Conservation (phyloP, 2,113 vertebrate genomes). For the Notarius lentiginosus region DNA sequence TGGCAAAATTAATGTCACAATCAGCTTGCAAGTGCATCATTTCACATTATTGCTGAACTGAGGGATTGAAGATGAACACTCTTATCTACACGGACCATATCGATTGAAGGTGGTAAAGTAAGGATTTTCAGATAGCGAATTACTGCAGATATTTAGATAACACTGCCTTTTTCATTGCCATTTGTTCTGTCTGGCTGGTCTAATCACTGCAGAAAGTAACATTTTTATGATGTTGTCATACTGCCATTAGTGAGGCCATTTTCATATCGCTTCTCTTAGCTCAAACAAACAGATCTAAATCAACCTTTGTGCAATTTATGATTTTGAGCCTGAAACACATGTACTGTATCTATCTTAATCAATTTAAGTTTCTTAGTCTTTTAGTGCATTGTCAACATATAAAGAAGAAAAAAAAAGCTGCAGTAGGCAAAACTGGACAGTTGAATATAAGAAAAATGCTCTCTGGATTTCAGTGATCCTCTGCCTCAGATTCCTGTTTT, state of each 20-base stretch:
- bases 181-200: constrained; percentile 33
- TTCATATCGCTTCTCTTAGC: constrained; percentile 1
- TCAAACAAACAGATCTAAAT: constrained; percentile 20
- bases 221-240: constrained; percentile 20
- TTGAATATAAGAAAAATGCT: background rate
- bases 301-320: background rate
- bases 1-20: constrained; percentile 50
- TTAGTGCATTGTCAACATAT: background rate
- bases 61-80: constrained; percentile 51
- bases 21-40: constrained; percentile 51
- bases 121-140: constrained; percentile 53
- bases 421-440: background rate
- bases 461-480: background rate
- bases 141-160: constrained; percentile 43
- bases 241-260: background rate
- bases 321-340: background rate
- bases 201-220: constrained; percentile 31
- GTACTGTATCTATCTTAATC: background rate
- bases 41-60: constrained; percentile 44
- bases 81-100: constrained; percentile 42
- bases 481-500: background rate
- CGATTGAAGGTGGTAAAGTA: constrained; percentile 46
- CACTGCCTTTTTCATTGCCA: constrained; percentile 17
- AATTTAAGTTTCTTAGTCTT: background rate
- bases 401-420: background rate